These are phyloP conservation scores for Drosophila ogumai DNA, from an alignment of 1,140 invertebrate genomes.

Conservation along the genomic window DNA sequence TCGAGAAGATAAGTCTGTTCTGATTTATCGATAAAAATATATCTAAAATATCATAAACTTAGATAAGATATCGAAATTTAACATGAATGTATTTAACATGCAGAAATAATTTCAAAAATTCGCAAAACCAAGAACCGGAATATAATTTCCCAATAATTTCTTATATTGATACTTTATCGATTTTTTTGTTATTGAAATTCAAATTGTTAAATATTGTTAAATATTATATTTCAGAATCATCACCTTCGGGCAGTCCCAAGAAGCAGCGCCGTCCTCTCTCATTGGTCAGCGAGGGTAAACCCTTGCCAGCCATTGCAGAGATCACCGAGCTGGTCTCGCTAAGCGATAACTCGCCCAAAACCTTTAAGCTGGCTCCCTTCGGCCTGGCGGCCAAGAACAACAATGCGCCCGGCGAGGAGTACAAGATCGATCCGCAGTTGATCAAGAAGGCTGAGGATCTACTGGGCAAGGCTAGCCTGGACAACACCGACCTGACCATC, in stretches of 20 bases:
- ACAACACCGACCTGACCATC: slow-evolving; percentile 87
- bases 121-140: too few relatives aligned
- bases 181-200: not conserved
- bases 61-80: not conserved
- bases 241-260: slow-evolving; percentile 86
- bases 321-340: slow-evolving; percentile 86
- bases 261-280: slow-evolving; percentile 86
- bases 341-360: slow-evolving; percentile 83
- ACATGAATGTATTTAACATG: not conserved
- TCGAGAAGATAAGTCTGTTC: too few relatives aligned
- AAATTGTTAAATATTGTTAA: too few relatives aligned
- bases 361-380: slow-evolving; percentile 77
- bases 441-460: slow-evolving; percentile 84
- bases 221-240: slow-evolving; percentile 85
- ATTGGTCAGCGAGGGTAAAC: slow-evolving; percentile 85
- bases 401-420: slow-evolving; percentile 67
- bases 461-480: slow-evolving; percentile 84
- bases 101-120: not conserved
- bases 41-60: not conserved
- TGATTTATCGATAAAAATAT: not conserved
- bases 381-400: slow-evolving; percentile 68
- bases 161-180: not conserved
- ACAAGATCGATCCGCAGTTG: slow-evolving; percentile 82
- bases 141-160: too few relatives aligned
- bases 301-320: slow-evolving; percentile 86